Percentiles rank a stretch among this genome's conserved stretches.
Evolutionary conservation across 2,888 invertebrate genomes (phyloP).

Genomic region (Copidosoma aretas): DNA sequence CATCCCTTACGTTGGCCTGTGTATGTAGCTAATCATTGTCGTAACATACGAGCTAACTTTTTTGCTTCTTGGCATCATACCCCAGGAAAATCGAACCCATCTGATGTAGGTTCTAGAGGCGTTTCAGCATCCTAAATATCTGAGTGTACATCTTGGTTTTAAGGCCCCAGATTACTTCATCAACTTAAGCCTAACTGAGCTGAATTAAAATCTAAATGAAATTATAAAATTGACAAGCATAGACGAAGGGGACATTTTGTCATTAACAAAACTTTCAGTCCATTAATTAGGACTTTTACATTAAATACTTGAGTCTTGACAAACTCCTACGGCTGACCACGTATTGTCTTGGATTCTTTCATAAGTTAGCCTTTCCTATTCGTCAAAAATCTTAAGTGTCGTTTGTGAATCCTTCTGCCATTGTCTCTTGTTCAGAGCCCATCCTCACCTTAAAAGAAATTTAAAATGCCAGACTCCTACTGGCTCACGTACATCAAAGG

Average conservation of each 20-base stretch:
- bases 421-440: no score
- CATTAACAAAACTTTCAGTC: not conserved
- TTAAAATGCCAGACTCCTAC: no score
- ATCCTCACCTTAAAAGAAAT: no score
- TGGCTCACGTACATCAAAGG: no score
- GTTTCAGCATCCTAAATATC: not conserved
- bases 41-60: constrained; percentile 34
- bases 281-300: not conserved
- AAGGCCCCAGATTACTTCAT: not conserved
- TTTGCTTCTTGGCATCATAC: not conserved
- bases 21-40: constrained; percentile 45
- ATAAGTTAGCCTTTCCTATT: no score
- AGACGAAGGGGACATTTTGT: not conserved
- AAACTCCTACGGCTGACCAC: not conserved
- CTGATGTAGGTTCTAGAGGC: not conserved
- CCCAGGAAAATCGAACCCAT: not conserved
- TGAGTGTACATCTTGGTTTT: not conserved
- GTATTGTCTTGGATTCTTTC: no score
- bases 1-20: constrained; percentile 44
- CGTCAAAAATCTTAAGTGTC: no score
- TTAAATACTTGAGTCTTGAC: not conserved
- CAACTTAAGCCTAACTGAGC: not conserved
- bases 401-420: no score
- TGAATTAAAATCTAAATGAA: no score
- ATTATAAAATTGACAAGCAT: no score